Evolutionary conservation across 2,888 invertebrate species (phyloP).

Genomic region (Mayetiola destructor): DNA sequence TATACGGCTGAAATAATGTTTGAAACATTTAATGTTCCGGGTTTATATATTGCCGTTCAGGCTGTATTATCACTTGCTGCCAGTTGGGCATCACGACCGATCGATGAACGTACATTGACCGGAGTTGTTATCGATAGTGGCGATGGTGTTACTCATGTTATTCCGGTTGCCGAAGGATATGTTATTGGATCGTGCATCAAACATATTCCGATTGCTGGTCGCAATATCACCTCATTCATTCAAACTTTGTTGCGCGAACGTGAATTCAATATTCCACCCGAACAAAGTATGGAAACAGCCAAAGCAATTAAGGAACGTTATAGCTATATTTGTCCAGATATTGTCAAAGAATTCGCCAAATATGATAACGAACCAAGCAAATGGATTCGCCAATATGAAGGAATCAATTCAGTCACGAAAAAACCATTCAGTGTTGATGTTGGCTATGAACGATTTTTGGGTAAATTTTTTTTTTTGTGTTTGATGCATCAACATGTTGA

Average conservation of each 20-base stretch:
- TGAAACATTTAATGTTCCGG: conserved; percentile 99
- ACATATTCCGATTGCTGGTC: conserved; percentile 99
- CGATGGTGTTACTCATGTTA: conserved; percentile 98
- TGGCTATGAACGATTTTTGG: conserved; percentile 88
- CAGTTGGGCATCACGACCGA: conserved; percentile 86
- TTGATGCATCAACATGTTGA: background rate
- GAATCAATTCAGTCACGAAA: conserved; percentile 82
- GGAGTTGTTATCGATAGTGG: conserved; percentile 98
- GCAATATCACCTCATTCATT: conserved; percentile 98
- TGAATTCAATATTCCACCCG: conserved; percentile 94
- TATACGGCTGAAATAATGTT: conserved; percentile 99
- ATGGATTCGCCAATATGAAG: conserved; percentile 92
- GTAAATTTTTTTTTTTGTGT: conserved; percentile 18
- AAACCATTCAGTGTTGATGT: conserved; percentile 87
- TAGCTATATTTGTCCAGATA: conserved; percentile 97
- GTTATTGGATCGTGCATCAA: conserved; percentile 99
- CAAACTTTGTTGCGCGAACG: conserved; percentile 92
- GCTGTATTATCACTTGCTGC: conserved; percentile 96
- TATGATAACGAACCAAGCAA: conserved; percentile 90
- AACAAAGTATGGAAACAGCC: conserved; percentile 97
- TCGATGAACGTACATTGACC: conserved; percentile 85
- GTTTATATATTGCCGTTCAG: conserved; percentile 97
- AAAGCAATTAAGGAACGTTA: conserved; percentile 95
- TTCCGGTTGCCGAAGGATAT: conserved; percentile 98
- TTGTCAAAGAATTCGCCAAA: conserved; percentile 97